A percentile compares a stretch with the other conserved stretches of the same genome.
Conservation (phyloP, 2,797 vertebrate species). For the Argyrosomus regius region DNA sequence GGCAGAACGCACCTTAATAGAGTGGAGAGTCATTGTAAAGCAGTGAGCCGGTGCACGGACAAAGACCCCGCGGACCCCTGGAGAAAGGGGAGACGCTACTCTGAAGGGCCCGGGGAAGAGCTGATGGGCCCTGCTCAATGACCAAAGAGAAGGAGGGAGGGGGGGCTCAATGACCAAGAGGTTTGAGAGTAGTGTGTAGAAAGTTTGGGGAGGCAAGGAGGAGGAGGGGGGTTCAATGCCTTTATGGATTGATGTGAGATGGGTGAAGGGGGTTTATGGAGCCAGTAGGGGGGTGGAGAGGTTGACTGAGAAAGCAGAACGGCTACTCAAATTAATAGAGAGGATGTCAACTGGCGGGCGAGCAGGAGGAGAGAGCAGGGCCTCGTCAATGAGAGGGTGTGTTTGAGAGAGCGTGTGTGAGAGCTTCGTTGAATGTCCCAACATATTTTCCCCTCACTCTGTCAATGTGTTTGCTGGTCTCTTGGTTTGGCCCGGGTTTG, state of each 20-base stretch:
- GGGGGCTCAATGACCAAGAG: constrained; percentile 78
- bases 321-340: constrained; percentile 79
- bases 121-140: constrained; percentile 88
- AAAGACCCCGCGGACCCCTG: constrained; percentile 91
- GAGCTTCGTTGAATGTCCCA: constrained; percentile 67
- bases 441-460: constrained; percentile 75
- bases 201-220: constrained; percentile 55
- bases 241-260: constrained; percentile 75
- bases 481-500: constrained; percentile 41
- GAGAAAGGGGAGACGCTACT: constrained; percentile 90
- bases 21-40: constrained; percentile 99
- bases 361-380: constrained; percentile 78
- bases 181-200: constrained; percentile 70
- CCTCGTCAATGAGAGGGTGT: constrained; percentile 75
- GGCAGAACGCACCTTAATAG: constrained; percentile 99
- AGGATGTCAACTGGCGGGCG: constrained; percentile 80
- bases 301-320: constrained; percentile 74
- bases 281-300: constrained; percentile 51
- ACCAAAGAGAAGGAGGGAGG: constrained; percentile 73
- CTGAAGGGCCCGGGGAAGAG: constrained; percentile 93
- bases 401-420: constrained; percentile 60
- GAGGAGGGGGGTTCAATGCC: constrained; percentile 38
- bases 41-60: constrained; percentile 93
- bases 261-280: constrained; percentile 71
- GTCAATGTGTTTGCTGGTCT: constrained; percentile 75